phyloP scores from a whole-genome alignment of 2,113 vertebrate genomes.

The Charina bottae region DNA sequence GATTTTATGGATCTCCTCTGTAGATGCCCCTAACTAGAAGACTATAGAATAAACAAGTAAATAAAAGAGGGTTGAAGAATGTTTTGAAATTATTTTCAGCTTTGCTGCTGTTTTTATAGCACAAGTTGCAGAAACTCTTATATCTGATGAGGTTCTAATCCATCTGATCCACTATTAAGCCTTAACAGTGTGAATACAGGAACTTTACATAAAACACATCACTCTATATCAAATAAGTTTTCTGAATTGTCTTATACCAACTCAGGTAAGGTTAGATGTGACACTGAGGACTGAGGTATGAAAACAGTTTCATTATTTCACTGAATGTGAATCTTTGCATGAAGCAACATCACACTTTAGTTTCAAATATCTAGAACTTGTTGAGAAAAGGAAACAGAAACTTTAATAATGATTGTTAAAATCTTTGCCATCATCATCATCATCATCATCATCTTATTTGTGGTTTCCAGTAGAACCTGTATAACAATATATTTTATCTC shows the following conservation, averaged over 20 bases:
- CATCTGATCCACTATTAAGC: background rate
- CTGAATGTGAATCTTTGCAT: background rate
- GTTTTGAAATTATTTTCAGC: background rate
- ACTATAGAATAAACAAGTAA: background rate
- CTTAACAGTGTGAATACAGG: background rate
- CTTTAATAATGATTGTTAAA: background rate
- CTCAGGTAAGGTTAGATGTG: background rate
- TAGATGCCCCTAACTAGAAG: background rate
- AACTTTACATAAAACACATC: background rate
- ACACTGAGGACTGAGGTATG: too few relatives aligned
- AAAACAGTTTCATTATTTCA: background rate
- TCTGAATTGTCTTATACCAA: background rate
- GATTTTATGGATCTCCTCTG: background rate
- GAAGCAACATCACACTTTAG: background rate
- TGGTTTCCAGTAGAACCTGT: conserved; percentile 52
- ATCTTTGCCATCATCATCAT: background rate
- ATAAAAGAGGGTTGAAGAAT: background rate
- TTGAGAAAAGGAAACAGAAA: conserved; percentile 7
- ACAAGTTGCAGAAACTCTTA: background rate
- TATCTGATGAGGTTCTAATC: background rate
- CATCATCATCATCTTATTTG: conserved; percentile 5
- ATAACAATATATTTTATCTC: conserved; percentile 55
- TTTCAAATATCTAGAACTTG: background rate
- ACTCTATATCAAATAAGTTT: background rate
- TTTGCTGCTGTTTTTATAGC: background rate